Evolutionary conservation across 2,888 invertebrate genomes (phyloP).

Genomic region (Rhingia campestris): DNA sequence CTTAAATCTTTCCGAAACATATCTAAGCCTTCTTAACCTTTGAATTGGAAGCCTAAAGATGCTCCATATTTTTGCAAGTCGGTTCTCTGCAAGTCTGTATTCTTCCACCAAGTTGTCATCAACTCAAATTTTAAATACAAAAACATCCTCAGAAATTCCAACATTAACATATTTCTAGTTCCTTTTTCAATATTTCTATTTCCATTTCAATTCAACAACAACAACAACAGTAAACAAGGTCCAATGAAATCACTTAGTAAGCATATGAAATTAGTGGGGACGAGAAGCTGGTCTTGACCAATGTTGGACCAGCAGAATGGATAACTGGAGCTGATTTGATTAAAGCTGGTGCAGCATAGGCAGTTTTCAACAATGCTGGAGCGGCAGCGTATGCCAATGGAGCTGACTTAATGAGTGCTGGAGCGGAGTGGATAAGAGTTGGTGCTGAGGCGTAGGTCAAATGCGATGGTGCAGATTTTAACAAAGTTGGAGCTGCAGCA

Average conservation of each 20-base stretch:
- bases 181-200: not conserved
- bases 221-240: slow-evolving; percentile 16
- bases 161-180: not conserved
- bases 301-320: slow-evolving; percentile 76
- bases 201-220: slow-evolving; percentile 10
- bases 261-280: slow-evolving; percentile 81
- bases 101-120: too few relatives aligned
- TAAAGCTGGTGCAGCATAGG: slow-evolving; percentile 41
- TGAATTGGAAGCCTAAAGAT: too few relatives aligned
- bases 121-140: too few relatives aligned
- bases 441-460: slow-evolving; percentile 75
- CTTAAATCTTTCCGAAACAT: too few relatives aligned
- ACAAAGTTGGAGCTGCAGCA: slow-evolving; percentile 75
- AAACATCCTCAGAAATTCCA: too few relatives aligned
- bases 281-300: slow-evolving; percentile 80
- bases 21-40: too few relatives aligned
- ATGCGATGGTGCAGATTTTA: slow-evolving; percentile 76
- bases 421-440: slow-evolving; percentile 65
- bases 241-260: slow-evolving; percentile 75
- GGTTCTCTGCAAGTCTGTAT: too few relatives aligned
- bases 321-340: slow-evolving; percentile 49
- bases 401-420: slow-evolving; percentile 40
- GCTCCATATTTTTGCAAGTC: too few relatives aligned
- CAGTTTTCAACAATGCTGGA: slow-evolving; percentile 46
- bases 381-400: slow-evolving; percentile 58